Percentiles rank a stretch among this genome's conserved stretches.
Conservation (phyloP, 2,888 invertebrate genomes). For the Drosophila meridionalis region DNA sequence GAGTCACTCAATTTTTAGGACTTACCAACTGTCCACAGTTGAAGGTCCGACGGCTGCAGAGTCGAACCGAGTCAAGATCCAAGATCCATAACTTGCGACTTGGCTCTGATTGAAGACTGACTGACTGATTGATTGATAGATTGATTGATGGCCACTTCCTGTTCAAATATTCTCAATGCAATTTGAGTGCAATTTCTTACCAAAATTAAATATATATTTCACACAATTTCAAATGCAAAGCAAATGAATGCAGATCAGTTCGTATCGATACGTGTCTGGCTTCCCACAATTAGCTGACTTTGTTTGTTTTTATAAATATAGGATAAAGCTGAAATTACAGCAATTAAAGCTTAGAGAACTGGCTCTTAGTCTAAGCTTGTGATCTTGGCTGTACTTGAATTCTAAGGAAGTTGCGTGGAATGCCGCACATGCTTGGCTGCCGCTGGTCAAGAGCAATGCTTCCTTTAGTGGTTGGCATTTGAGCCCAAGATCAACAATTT, state of each 20-base stretch:
- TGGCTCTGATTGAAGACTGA: constrained; percentile 41
- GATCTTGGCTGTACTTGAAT: not conserved
- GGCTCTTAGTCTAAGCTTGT: not conserved
- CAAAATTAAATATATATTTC: not conserved
- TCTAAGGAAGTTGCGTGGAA: constrained; percentile 27
- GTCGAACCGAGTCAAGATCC: not conserved
- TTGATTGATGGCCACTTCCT: constrained; percentile 28
- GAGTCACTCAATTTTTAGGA: constrained; percentile 67
- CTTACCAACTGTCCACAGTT: constrained; percentile 59
- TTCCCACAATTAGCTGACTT: constrained; percentile 13
- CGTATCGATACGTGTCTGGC: not conserved
- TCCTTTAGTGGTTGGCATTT: constrained; percentile 41
- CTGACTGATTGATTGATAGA: constrained; percentile 10
- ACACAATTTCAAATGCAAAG: not conserved
- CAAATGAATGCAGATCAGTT: constrained; percentile 3
- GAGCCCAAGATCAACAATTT: constrained; percentile 44
- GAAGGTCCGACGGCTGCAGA: constrained; percentile 15
- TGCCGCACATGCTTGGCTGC: constrained; percentile 5
- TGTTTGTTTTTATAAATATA: not conserved
- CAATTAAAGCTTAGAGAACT: constrained; percentile 5
- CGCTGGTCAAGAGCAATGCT: constrained; percentile 36
- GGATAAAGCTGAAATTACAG: constrained; percentile 3
- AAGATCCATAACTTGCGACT: constrained; percentile 24
- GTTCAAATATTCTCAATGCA: constrained; percentile 7
- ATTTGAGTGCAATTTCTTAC: constrained; percentile 2